Conservation (phyloP, 1,140 invertebrate genomes). For the Cephus cinctus region DNA sequence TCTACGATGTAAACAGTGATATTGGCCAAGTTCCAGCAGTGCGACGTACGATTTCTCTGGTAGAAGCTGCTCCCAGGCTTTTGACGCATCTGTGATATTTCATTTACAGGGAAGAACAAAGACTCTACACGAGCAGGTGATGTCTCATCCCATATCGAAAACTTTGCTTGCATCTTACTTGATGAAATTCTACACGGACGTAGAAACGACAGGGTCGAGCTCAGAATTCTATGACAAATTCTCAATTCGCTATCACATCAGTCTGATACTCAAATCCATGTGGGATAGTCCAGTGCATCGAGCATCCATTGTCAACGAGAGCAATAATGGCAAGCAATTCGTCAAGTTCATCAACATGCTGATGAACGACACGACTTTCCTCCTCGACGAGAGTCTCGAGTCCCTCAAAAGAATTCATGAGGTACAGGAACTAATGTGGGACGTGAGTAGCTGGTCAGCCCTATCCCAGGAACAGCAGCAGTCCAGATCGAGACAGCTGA, state of each 20-base stretch:
- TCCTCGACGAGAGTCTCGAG: conserved; percentile 94
- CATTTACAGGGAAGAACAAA: conserved; percentile 59
- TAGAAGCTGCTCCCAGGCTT: too few species aligned
- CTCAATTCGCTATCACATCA: conserved; percentile 96
- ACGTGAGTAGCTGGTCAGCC: conserved; percentile 66
- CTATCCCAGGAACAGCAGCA: conserved; percentile 74
- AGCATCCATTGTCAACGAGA: conserved; percentile 77
- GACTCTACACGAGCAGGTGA: conserved; percentile 64
- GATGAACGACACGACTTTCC: conserved; percentile 98
- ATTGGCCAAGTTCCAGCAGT: too few species aligned
- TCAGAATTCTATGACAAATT: conserved; percentile 99
- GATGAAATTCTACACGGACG: conserved; percentile 98
- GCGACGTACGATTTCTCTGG: too few species aligned
- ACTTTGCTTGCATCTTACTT: conserved; percentile 80
- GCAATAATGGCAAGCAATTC: conserved; percentile 87
- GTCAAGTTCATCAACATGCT: conserved; percentile 98
- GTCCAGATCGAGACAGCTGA: conserved; percentile 73
- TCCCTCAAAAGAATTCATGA: conserved; percentile 95
- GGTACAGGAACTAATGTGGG: conserved; percentile 84
- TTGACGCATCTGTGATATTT: too few species aligned
- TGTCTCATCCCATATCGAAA: conserved; percentile 85
- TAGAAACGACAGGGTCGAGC: conserved; percentile 95
- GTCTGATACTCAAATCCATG: conserved; percentile 90
- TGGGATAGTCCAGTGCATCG: conserved; percentile 72
- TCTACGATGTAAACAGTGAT: too few species aligned